These are phyloP conservation scores for Rousettus madagascariensis DNA, from an alignment of 2,797 vertebrate species.

Conservation along the genomic window DNA sequence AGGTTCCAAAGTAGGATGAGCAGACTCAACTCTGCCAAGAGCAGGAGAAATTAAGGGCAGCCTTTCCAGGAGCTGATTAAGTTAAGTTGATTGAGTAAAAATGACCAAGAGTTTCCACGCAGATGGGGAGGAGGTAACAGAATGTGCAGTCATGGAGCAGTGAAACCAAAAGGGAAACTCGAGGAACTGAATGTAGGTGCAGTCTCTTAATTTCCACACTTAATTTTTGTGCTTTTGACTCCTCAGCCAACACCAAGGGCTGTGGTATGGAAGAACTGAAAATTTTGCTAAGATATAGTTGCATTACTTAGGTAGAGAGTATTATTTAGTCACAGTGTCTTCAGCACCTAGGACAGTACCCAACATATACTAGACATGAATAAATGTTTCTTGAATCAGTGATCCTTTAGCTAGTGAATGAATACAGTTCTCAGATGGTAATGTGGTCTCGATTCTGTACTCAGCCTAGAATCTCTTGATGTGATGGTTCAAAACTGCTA, in stretches of 20 bases:
- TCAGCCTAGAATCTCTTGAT: neutral
- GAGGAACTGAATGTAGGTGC: neutral
- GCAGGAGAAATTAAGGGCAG: neutral
- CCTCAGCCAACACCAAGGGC: neutral
- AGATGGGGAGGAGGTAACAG: neutral
- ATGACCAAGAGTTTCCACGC: neutral
- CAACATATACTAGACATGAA: rapidly evolving
- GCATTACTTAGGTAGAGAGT: neutral
- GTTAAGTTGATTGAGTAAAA: neutral
- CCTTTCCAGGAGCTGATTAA: neutral
- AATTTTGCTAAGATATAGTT: neutral
- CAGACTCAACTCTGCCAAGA: neutral
- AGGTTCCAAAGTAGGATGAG: neutral
- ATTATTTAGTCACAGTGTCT: neutral
- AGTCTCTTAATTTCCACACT: neutral
- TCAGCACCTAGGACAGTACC: slow-evolving; percentile 72
- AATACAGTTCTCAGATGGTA: neutral
- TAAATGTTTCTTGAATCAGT: neutral
- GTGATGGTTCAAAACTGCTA: neutral
- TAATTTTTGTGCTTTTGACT: neutral
- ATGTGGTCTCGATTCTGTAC: neutral
- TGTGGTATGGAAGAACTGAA: neutral
- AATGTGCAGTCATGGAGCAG: neutral
- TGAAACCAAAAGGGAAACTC: neutral
- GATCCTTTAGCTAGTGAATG: neutral